Evolutionary conservation across 2,888 invertebrate genomes (phyloP), one percentile per base, ranked within the genome.

Genomic region (Molorchus minor): DNA sequence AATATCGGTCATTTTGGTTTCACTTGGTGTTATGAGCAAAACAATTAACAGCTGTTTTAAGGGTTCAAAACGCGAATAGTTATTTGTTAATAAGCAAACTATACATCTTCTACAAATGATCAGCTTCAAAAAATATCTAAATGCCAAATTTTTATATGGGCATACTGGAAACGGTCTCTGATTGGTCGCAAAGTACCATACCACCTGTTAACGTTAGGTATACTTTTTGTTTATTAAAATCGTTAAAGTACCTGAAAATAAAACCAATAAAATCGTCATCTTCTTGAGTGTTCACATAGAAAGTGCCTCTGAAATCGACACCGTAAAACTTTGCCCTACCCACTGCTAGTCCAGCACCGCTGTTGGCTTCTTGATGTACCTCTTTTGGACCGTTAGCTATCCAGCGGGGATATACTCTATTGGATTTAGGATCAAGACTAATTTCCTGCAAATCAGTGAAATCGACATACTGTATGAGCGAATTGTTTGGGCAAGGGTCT

Each of bases 211-310:
- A n/a, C n/a, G n/a, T n/a, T n/a, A n/a, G n/a, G n/a, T n/a, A n/a
- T n/a, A n/a, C n/a, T n/a, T n/a, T n/a, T n/a, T n/a, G n/a, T n/a
- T n/a, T n/a, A n/a, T n/a, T n/a, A n/a, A n/a, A n/a, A n/a, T n/a
- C n/a, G n/a, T n/a, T n/a, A n/a, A 54, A 43, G n/a, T 80, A 90
- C 87, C 90, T 89, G 84, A 95, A 98, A 63, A 97, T 91, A 73
- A 98, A 96, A 16, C 97, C 97, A 10, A 93, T 94, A 73, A 94
- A 97, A 77, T 98, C 97, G 75, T 97, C 96, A 76, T 98, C 97
- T 2, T 91, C 89, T 65, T 92, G 91, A 0, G 94, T 92, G 71
- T 93, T 93, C 0, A 98, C 89, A 75, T 93, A 96, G 79, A 98
- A 91, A 0, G 97, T 98, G 19, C 95, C 96, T 76, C 96, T 96